These are phyloP conservation scores for Rhagoletis pomonella DNA, from an alignment of 1,140 invertebrate genomes.

Conservation along the genomic window DNA sequence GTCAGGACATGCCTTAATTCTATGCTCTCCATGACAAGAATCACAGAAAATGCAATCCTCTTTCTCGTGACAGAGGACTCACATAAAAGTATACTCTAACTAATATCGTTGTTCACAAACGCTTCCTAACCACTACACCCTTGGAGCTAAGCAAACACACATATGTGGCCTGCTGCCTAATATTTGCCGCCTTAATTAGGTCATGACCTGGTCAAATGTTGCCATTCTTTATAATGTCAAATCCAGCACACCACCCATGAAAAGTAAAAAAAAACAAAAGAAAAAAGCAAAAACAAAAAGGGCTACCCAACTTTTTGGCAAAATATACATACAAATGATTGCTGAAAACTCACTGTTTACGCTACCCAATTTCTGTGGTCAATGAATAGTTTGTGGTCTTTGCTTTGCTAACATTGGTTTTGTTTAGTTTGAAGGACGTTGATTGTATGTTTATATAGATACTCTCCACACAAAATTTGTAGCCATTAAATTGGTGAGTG, in stretches of 20 bases:
- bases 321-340: not conserved
- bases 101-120: not conserved
- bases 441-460: not conserved
- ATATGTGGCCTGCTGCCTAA: not conserved
- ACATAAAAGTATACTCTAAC: no score
- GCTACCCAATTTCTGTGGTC: constrained; percentile 26
- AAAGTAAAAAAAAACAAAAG: not conserved
- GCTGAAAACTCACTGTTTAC: not conserved
- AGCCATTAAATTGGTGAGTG: not conserved
- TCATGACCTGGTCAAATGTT: constrained; percentile 46
- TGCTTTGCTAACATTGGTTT: not conserved
- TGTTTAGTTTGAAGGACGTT: not conserved
- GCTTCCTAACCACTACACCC: not conserved
- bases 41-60: not conserved
- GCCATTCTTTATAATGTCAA: constrained; percentile 38
- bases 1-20: no score
- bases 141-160: not conserved
- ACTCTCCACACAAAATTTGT: not conserved
- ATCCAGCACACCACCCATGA: not conserved
- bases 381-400: not conserved
- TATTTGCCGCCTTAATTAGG: constrained; percentile 52
- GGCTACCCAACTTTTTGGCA: not conserved
- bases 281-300: not conserved
- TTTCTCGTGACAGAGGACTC: no score
- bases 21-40: not conserved